Base-by-base conservation (phyloP, 2,113 vertebrate species). In the Trematocara macrostoma region DNA sequence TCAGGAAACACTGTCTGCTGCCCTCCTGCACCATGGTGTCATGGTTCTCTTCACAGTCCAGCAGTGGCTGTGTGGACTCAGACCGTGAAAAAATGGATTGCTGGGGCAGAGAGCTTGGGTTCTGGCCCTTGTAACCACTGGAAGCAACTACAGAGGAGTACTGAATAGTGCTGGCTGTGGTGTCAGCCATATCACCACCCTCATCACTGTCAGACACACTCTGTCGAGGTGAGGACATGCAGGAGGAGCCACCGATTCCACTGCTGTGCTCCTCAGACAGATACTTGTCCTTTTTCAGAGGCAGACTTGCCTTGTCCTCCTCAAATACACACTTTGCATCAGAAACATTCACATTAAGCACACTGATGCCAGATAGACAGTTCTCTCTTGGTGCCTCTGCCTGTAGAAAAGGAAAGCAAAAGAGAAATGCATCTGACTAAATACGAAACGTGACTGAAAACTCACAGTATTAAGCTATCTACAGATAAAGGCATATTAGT, bases 211-310 rank as follows among this genome's bases (percentile, higher is more conserved):
- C 98, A 0, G 98, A 99, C 61, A 99, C 97, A 5, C 99, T 99
- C 88, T 98, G 98, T 31, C 97, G 97, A 8, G 98, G 98, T 4
- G 99, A 98, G 2, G 99, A 99, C 98, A 99, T 97, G 92, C 99
- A 99, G 0, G 98, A 99, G 2, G 99, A 99, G 35, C 98, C 98
- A 3, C 99, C 98, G 23, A 99, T 99, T 53, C 99, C 98, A 82
- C 99, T 99, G 95, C 98, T 99, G 95, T 99, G 97, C 74, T 99
- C 99, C 91, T 98, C 98, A 0, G 98, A 97, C 53, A 97, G 96
- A 83, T 96, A 96, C 91, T 98, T 99, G 83, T 98, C 98, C 92
- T 98, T 99, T 95, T 97, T 98, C 88, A 98, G 96, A 1, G 97
- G 94, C 61, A 98, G 97, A 74, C 96, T 71, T 8, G 94, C 87